Evolutionary conservation across 2,113 vertebrate species (phyloP), one percentile per base, ranked within the genome.

Genomic region (Leptobrachium leishanense): DNA sequence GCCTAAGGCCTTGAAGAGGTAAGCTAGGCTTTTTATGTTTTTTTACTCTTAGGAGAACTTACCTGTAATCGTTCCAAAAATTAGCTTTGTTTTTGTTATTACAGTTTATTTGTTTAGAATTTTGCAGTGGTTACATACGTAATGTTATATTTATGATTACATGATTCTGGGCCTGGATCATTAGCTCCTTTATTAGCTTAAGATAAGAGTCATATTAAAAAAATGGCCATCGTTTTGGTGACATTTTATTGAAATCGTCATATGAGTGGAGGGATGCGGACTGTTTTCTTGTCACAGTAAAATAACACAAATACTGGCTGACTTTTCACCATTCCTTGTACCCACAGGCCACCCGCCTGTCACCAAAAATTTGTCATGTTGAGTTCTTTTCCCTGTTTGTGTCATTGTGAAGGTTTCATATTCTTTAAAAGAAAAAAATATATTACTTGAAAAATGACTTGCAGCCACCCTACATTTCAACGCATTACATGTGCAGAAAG

Each of bases 281-380:
- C 75, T 55, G 74, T 43, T 43, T 40, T 43, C 63, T 46, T 76
- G 75, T 76, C 75, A 76, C 15, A 11, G 42, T 12, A 31, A 20
- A 46, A 70, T 70, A 77, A 77, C 75, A 63, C 68, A 77, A 77
- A 77, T 66, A 63, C 67, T 69, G 66, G 42, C 12, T 77, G 76
- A 77, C 76, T 77, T 62, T 70, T 77, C 54, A 77, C 67, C 67
- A 63, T 69, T n/a, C 76, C n/a, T 40, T 41, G 67, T 77, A 70
- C 43, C 76, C 76, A 68, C 76, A 59, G 76, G 76, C 67, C 76
- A 77, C 66, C 76, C 54, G 66, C 76, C 66, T 77, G 76, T 66
- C 76, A 77, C 42, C 6, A 46, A 46, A 10, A 31, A 77, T 77
- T 43, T 46, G 67, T 77, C 76, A 77, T 39, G 42, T 10, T 20